These are phyloP conservation scores for Polymixis flavicincta DNA, from an alignment of 2,888 invertebrate species.

Conservation along the genomic window DNA sequence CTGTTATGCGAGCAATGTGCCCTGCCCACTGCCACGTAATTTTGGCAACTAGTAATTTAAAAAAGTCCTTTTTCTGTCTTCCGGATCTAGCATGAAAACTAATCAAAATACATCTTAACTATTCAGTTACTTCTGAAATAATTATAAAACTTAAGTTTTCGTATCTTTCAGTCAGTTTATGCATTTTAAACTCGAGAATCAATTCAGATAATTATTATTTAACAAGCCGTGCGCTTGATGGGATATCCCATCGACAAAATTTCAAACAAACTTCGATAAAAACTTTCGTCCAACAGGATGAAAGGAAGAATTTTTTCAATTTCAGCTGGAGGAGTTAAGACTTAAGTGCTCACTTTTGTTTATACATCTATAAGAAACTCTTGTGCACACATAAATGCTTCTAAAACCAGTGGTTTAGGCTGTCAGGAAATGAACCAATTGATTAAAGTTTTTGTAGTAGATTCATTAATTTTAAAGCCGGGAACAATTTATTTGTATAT, in stretches of 20 bases:
- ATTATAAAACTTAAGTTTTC: background rate
- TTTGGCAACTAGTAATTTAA: no score
- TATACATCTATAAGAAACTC: background rate
- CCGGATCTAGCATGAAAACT: background rate
- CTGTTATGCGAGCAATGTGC: no score
- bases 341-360: background rate
- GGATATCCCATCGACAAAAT: background rate
- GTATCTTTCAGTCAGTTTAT: background rate
- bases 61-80: no score
- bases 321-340: no score
- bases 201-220: background rate
- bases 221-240: background rate
- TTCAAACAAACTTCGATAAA: background rate
- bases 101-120: background rate
- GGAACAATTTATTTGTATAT: background rate
- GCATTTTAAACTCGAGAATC: background rate
- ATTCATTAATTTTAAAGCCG: background rate
- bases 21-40: no score
- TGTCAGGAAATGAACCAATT: background rate
- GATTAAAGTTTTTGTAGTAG: background rate
- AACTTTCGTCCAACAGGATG: background rate
- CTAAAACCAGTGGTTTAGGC: background rate
- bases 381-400: background rate
- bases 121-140: background rate
- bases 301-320: no score